Evolutionary conservation across 2,113 vertebrate species (phyloP), one percentile per base, ranked within the genome.

Genomic region (Eclectus roratus): DNA sequence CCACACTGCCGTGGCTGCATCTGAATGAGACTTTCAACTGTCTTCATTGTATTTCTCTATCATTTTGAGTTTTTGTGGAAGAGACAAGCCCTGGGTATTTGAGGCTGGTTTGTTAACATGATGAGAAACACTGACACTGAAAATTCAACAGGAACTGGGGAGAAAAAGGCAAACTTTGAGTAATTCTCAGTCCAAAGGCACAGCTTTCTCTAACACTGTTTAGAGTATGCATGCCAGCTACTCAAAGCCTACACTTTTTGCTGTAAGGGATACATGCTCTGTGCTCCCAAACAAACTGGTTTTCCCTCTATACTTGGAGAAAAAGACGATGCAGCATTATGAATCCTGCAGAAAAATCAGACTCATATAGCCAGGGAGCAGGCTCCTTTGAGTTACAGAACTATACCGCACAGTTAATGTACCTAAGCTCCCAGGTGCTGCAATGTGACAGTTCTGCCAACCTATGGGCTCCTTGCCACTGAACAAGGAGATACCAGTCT

Each of bases 1-100:
- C n/a, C n/a, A 9, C 12, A 41, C 11, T 46, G 55, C 39, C 0
- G 0, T 33, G 15, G 6, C 9, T 72, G 31, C 53, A 39, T 79
- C 76, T 86, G 31, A 79, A 58, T 53, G 31, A 70, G 37, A 33
- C 17, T 83, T 85, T 61, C 9, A 33, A 8, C n/a, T 15, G 4
- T n/a, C n/a, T 89, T 82, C 2, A 1, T 73, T 9, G 25, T 66
- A 27, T 79, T 87, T 46, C 11, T 80, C 35, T 82, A 4, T 39
- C 41, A 66, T 79, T 63, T 25, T 68, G 35, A n/a, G 44, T 7
- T 71, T 64, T 53, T 2, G 5, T 27, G 58, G 31, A 65, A 66
- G 33, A 39, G 20, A 72, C 28, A 69, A 89, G 69, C 29, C 9
- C 37, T 80, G 28, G 15, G 14, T 60, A 17, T 78, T 84, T 86